Conservation (phyloP, 2,113 vertebrate genomes). For the Rhineura floridana region DNA sequence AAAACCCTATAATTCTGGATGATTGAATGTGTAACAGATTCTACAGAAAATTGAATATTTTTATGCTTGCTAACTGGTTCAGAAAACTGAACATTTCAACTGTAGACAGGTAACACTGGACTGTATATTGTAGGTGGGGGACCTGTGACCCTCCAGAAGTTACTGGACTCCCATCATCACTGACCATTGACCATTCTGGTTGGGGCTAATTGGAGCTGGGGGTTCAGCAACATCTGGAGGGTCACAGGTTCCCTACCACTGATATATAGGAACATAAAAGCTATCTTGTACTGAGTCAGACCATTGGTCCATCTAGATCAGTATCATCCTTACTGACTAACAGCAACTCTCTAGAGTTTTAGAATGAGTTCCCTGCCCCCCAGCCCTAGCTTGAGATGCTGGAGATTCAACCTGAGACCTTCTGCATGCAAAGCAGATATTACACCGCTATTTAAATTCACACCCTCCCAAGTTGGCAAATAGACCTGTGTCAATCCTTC, state of each 20-base stretch:
- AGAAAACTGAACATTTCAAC: not conserved
- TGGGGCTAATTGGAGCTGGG: too few species aligned
- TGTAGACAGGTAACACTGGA: not conserved
- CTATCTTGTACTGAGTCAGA: not conserved
- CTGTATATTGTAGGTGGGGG: too few species aligned
- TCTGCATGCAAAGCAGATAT: not conserved
- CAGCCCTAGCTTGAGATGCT: not conserved
- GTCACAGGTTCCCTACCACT: too few species aligned
- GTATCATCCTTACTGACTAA: not conserved
- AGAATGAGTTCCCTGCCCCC: too few species aligned
- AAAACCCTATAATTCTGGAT: not conserved
- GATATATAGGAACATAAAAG: too few species aligned
- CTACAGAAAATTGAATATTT: not conserved
- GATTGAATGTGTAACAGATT: not conserved
- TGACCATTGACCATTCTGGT: too few species aligned
- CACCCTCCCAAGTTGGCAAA: too few species aligned
- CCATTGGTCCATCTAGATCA: not conserved
- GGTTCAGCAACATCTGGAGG: too few species aligned
- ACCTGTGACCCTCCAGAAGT: too few species aligned
- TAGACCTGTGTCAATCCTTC: too few species aligned
- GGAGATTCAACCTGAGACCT: not conserved
- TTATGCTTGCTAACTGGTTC: not conserved
- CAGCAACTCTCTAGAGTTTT: not conserved
- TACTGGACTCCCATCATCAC: too few species aligned
- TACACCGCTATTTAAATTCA: too few species aligned